These are phyloP conservation scores for Pteropus rufus DNA, from an alignment of 2,797 vertebrate genomes.

Conservation along the genomic window DNA sequence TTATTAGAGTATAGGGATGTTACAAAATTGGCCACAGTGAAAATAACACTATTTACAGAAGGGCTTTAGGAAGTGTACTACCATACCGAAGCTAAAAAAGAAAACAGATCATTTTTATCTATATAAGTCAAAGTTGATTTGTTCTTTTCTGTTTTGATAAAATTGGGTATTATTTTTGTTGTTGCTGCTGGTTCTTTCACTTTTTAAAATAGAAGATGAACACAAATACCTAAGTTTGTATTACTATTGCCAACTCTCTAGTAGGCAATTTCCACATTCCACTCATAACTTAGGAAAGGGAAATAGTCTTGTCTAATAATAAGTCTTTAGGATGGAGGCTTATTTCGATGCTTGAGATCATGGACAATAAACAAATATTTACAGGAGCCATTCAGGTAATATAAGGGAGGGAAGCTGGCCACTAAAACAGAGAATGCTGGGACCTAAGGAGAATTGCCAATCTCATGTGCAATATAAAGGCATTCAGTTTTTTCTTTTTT, in stretches of 20 bases:
- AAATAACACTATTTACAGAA: background rate
- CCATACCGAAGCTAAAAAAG: constrained; percentile 23
- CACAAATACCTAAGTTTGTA: background rate
- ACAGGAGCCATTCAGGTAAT: background rate
- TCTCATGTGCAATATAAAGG: background rate
- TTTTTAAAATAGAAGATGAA: background rate
- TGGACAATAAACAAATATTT: background rate
- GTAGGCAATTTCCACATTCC: background rate
- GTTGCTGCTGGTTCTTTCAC: background rate
- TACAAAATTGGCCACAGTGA: background rate
- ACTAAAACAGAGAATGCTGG: background rate
- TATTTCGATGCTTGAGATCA: background rate
- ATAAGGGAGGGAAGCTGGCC: background rate
- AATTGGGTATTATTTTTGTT: background rate
- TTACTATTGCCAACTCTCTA: background rate
- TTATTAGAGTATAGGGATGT: background rate
- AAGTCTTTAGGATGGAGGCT: background rate
- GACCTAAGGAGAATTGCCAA: background rate
- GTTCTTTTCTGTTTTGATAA: background rate
- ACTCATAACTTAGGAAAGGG: background rate
- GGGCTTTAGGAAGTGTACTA: background rate
- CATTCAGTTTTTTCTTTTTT: background rate
- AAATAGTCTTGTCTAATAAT: constrained; percentile 7
- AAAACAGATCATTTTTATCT: background rate
- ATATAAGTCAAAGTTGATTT: background rate